Conservation (phyloP, 2,888 invertebrate genomes). For the Tridacna gigas region DNA sequence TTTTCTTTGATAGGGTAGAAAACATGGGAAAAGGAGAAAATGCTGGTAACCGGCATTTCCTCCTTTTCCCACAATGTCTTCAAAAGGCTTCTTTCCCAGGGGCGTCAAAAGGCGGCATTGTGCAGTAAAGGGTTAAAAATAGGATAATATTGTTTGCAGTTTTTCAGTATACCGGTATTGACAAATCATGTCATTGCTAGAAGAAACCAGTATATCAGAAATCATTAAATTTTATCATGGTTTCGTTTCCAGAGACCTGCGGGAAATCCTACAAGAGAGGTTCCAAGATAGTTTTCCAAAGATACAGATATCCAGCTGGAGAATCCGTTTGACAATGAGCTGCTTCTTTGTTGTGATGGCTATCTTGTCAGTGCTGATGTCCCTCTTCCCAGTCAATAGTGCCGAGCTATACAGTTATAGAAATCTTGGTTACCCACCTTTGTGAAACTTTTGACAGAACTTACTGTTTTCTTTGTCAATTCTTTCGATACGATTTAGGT, state of each 20-base stretch:
- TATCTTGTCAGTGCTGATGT: conserved; percentile 69
- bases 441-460: conserved; percentile 27
- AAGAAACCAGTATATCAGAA: no score
- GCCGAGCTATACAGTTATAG: conserved; percentile 60
- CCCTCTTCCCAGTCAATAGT: conserved; percentile 69
- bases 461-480: no score
- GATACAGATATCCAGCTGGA: conserved; percentile 69
- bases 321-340: conserved; percentile 72
- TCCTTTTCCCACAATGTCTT: not conserved
- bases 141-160: no score
- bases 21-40: not conserved
- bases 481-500: no score
- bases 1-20: no score
- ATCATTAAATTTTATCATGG: not conserved
- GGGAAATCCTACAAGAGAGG: conserved; percentile 65
- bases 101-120: not conserved
- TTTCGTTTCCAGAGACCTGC: conserved; percentile 64
- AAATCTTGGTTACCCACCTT: conserved; percentile 50
- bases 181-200: no score
- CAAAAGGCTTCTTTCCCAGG: not conserved
- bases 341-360: conserved; percentile 76
- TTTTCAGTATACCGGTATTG: no score
- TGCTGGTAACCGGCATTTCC: not conserved
- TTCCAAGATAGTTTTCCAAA: conserved; percentile 68
- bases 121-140: not conserved